phyloP scores from a whole-genome alignment of 2,113 vertebrate species.

The Corvus cornix region DNA sequence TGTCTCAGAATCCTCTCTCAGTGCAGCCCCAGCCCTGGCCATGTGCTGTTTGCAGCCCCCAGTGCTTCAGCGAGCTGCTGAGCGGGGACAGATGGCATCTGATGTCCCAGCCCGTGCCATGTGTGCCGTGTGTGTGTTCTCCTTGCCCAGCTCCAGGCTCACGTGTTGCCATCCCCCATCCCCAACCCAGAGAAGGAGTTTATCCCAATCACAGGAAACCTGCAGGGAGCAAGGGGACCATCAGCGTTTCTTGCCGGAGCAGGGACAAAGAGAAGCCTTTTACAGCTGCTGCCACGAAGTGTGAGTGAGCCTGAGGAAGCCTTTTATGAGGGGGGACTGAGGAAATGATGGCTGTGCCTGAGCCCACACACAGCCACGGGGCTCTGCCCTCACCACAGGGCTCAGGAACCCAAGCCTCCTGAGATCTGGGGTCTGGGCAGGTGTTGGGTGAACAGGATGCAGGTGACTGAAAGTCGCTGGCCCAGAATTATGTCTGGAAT shows the following conservation, averaged over 20 bases:
- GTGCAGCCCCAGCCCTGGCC: background rate
- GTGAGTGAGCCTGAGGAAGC: background rate
- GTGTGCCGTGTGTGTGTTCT: background rate
- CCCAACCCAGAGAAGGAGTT: background rate
- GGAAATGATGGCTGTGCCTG: background rate
- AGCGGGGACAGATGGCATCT: background rate
- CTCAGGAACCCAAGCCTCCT: background rate
- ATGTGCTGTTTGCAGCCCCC: background rate
- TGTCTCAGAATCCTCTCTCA: background rate
- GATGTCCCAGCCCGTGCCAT: background rate
- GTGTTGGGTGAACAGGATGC: background rate
- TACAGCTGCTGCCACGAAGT: background rate
- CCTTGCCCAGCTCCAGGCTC: background rate
- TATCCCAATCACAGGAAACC: background rate
- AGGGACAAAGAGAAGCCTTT: background rate
- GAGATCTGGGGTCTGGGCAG: fast-evolving
- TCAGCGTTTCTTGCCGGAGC: background rate
- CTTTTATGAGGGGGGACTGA: background rate
- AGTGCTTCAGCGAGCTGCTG: background rate
- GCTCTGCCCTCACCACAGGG: background rate
- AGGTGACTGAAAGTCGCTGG: background rate
- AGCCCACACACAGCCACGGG: background rate
- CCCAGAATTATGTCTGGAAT: background rate
- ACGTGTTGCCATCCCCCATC: background rate
- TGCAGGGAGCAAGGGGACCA: background rate